Conservation (phyloP, 92 coral and sea anemone species). For the Porites cylindrica region DNA sequence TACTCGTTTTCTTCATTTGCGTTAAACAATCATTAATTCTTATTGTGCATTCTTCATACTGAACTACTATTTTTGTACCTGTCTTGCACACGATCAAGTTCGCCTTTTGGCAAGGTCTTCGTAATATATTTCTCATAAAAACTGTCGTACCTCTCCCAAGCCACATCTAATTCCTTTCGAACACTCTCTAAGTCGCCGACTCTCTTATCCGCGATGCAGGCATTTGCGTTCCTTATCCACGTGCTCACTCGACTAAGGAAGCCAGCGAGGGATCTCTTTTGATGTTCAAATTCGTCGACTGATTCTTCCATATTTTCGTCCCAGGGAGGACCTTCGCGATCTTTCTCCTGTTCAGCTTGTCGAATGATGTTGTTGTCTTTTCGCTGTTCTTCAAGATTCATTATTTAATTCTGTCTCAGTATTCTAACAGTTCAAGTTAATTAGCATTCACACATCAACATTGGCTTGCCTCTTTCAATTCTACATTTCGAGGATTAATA, state of each 20-base stretch:
- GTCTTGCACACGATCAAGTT: neutral
- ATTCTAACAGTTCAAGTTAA: too few relatives aligned
- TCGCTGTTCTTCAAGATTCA: too few relatives aligned
- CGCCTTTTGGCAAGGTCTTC: neutral
- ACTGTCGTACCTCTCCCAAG: constrained; percentile 12
- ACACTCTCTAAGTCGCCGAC: neutral
- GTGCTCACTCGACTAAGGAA: neutral
- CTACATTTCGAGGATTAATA: too few relatives aligned
- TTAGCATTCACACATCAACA: too few relatives aligned
- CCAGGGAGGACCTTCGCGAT: neutral
- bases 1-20: neutral
- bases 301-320: neutral
- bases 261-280: constrained; percentile 3
- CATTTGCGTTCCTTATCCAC: neutral
- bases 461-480: too few relatives aligned
- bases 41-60: neutral
- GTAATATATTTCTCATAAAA: neutral
- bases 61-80: neutral
- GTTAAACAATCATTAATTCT: neutral
- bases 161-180: neutral
- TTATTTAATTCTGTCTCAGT: too few relatives aligned
- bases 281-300: neutral
- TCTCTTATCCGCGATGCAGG: neutral
- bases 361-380: too few relatives aligned
- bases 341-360: too few relatives aligned